These are phyloP conservation scores for Excalfactoria chinensis DNA, from an alignment of 2,113 vertebrate species.

Conservation along the genomic window DNA sequence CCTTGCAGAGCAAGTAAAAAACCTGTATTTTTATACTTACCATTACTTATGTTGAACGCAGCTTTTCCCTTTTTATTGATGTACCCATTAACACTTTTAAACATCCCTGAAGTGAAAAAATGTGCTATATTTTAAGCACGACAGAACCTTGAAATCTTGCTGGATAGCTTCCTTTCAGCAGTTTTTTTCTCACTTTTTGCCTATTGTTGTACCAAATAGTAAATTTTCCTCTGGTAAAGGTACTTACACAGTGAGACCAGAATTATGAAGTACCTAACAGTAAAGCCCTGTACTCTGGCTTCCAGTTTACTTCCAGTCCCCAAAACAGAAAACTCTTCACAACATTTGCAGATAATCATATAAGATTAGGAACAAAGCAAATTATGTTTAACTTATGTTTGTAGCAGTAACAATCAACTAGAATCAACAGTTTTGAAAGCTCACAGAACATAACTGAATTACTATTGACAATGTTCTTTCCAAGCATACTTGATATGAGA, in stretches of 20 bases:
- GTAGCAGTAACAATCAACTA: not conserved
- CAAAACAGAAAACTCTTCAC: not conserved
- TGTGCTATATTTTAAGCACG: not conserved
- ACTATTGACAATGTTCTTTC: not conserved
- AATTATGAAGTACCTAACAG: fast-evolving
- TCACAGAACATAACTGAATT: not conserved
- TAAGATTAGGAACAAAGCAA: not conserved
- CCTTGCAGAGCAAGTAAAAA: not conserved
- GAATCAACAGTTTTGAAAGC: not conserved
- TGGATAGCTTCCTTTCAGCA: not conserved
- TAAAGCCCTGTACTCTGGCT: not conserved
- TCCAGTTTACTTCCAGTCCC: not conserved
- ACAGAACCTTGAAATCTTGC: not conserved
- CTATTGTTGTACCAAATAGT: not conserved
- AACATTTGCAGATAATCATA: fast-evolving
- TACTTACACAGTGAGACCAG: not conserved
- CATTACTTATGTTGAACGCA: not conserved
- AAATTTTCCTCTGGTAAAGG: not conserved
- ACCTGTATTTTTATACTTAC: not conserved
- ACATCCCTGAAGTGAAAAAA: not conserved
- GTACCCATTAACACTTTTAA: not conserved
- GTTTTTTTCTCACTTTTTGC: not conserved
- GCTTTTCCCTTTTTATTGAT: not conserved
- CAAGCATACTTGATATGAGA: not conserved
- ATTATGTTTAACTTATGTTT: not conserved